Base-by-base conservation (phyloP, 2,113 vertebrate species). In the Ceyx margarethae region DNA sequence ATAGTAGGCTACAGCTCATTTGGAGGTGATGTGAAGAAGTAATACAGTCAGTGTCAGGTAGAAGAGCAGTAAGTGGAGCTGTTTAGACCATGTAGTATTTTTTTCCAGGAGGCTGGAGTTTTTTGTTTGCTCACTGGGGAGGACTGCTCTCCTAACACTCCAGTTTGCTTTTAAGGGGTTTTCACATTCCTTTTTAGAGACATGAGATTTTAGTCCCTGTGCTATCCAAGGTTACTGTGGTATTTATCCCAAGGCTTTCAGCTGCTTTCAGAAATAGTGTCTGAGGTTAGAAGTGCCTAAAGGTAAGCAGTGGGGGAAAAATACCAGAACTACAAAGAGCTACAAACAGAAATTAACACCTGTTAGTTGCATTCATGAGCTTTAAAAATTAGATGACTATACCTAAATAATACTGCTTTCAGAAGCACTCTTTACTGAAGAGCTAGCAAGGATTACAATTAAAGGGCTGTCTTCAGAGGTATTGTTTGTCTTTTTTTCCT, bases 321-420 rank as follows among this genome's bases (percentile, higher is more conserved):
- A 66, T 61, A 46, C 51, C 0, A 0, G n/a, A 85, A 76, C 61
- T 84, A 43, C 33, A 73, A 77, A 0, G n/a, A 85, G 68, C 61
- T 84, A 43, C 33, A 73, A 77, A 51, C 42, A 71, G 68, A 91
- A 94, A 58, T 77, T 50, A 77, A 77, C 40, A 85, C 64, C 15
- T 81, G 28, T 51, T 86, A 43, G 71, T 90, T 91, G 25, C 37
- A 51, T 67, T 76, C 16, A 21, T 75, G 48, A 90, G 48, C 54
- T 89, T 95, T 75, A 61, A 77, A 88, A 78, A 46, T 17, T 65
- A 42, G 35, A 46, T 91, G 40, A 40, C 37, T 79, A 2, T 50
- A 58, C 69, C 26, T 72, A 68, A 60, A 58, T 69, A 94, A 43
- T 82, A 45, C 67, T 46, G 42, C 68, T 93, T 94, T 82, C 66